Conservation (phyloP, 2,113 vertebrate species). For the Pitta sordida region DNA sequence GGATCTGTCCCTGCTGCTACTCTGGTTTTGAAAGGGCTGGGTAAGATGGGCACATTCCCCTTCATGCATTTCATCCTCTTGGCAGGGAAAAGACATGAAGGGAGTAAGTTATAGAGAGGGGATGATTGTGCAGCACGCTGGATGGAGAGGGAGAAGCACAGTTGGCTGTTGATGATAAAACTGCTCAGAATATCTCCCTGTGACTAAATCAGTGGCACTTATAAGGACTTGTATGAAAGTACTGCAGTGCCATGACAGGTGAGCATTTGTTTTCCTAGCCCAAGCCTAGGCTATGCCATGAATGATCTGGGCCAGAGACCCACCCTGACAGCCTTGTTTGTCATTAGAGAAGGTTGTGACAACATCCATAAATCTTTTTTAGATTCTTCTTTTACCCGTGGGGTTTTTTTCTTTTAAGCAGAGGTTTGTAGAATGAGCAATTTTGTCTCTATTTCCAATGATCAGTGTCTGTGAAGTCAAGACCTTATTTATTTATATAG, state of each 20-base stretch:
- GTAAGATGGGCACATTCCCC: background rate
- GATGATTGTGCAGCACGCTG: background rate
- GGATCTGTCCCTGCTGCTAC: background rate
- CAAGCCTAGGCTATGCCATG: background rate
- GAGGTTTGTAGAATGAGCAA: slow-evolving; percentile 21
- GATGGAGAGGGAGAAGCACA: background rate
- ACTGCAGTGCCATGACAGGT: background rate
- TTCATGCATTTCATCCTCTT: background rate
- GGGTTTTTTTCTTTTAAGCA: slow-evolving; percentile 32
- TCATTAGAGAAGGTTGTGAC: slow-evolving; percentile 62
- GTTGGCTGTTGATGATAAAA: background rate
- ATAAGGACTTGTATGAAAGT: background rate
- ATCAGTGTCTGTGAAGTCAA: slow-evolving; percentile 44
- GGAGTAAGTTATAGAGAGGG: background rate
- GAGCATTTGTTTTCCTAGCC: slow-evolving; percentile 35
- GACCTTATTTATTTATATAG: slow-evolving; percentile 29
- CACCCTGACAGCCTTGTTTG: slow-evolving; percentile 54
- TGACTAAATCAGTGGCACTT: background rate
- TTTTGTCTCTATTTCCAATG: slow-evolving; percentile 51
- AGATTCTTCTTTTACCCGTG: slow-evolving; percentile 27
- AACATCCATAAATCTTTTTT: slow-evolving; percentile 63
- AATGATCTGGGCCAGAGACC: slow-evolving; percentile 54
- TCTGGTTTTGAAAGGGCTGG: background rate
- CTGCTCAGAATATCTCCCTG: background rate
- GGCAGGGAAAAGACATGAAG: background rate